phyloP scores from a whole-genome alignment of 2,888 invertebrate species.

The Noctua fimbriata region DNA sequence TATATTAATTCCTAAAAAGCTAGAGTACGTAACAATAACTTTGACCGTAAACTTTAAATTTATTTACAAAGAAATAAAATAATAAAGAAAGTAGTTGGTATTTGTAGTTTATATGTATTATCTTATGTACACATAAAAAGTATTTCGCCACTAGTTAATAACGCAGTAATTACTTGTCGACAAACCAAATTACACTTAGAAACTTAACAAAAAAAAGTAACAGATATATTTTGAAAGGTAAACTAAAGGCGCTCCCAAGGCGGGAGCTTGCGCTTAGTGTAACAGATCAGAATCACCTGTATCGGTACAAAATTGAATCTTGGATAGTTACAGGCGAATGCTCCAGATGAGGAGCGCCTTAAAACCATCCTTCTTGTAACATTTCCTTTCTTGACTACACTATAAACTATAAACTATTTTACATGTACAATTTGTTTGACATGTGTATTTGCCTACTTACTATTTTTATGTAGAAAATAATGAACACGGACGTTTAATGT shows the following conservation, averaged over 20 bases:
- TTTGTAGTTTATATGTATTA: neutral
- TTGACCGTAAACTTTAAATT: neutral
- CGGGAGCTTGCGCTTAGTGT: neutral
- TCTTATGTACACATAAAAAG: neutral
- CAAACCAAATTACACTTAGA: neutral
- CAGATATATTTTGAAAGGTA: neutral
- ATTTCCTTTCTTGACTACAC: neutral
- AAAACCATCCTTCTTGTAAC: neutral
- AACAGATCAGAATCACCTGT: neutral
- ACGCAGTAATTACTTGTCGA: neutral
- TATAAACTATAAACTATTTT: slow-evolving; percentile 1
- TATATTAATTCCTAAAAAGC: neutral
- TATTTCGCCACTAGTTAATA: neutral
- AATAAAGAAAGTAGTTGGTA: neutral
- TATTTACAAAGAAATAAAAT: slow-evolving; percentile 1
- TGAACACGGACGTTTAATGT: neutral
- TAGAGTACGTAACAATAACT: neutral
- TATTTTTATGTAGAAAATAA: slow-evolving; percentile 9
- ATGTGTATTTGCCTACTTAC: slow-evolving; percentile 7
- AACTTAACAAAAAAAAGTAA: neutral
- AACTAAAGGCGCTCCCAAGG: neutral
- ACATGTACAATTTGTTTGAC: neutral
- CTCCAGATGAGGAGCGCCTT: neutral
- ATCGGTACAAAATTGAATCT: neutral
- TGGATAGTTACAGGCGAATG: neutral